Base-by-base conservation (phyloP, 1,140 invertebrate genomes). In the Triops longicaudatus region DNA sequence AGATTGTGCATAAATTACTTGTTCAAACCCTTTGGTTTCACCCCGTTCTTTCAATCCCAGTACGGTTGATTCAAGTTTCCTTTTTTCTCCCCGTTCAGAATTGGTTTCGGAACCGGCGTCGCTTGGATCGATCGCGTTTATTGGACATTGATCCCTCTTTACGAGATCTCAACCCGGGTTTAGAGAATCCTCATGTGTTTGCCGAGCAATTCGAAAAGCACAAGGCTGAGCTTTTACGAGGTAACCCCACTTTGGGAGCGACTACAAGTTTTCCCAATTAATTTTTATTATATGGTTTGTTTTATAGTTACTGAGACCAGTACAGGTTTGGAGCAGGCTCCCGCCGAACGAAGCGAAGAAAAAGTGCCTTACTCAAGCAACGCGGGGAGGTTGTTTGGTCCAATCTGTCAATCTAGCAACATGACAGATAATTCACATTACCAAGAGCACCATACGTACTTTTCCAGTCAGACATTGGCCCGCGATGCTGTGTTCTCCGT, bases 341-440 rank as follows among this genome's bases (percentile, higher is more conserved):
- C 14, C 14, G 10, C 50, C 50, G 50, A 63, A n/a, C 17, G 17
- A 63, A 22, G 17, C 14, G 50, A 63, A 63, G 50, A 63, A 63
- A 63, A 17, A 63, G 14, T 17, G 50, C 22, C 50, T 14, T 14
- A 63, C 50, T 63, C 50, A 3, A 22, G 50, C 50, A 63, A 9
- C 14, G 22, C 50, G 17, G 5, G 22, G 50, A 63, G 11, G 22
- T 63, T 14, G 22, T 63, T 63, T 22, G 50, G 50, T 17, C 50
- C 50, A 63, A 63, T 63, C 50, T 63, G n/a, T 63, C 50, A 63
- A 63, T 63, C 50, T 63, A 63, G 50, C 50, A 63, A 63, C 50
- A 63, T 63, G 50, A 63, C 50, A 63, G 50, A 63, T 63, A 63
- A 63, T 63, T 22, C 50, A 22, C 50, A 63, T 63, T 63, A 63